These are phyloP conservation scores for Zapornia atra DNA, from an alignment of 2,113 vertebrate species.

Conservation along the genomic window DNA sequence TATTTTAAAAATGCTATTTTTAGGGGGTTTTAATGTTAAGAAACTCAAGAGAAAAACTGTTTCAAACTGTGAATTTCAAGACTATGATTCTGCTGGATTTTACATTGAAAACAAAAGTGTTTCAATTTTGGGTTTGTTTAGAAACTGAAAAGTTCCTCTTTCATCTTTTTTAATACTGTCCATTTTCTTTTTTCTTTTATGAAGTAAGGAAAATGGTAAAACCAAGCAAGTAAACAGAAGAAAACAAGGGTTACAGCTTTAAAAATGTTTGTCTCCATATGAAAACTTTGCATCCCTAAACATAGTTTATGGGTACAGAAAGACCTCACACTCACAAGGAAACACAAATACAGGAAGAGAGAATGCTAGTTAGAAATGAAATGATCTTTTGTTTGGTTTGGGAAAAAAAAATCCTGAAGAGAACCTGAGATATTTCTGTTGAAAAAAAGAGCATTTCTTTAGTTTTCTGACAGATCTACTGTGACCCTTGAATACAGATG, in stretches of 20 bases:
- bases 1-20: fast-evolving
- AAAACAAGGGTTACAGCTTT: not conserved
- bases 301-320: not conserved
- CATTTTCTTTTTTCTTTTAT: not conserved
- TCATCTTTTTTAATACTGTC: not conserved
- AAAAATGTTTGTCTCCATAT: not conserved
- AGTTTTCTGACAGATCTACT: not conserved
- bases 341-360: not conserved
- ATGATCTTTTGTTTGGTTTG: not conserved
- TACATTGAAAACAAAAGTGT: not conserved
- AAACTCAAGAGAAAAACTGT: not conserved
- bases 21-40: not conserved
- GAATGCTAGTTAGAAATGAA: not conserved
- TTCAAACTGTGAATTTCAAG: not conserved
- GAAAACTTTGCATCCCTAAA: not conserved
- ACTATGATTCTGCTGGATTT: not conserved
- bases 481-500: not conserved
- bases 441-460: not conserved
- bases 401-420: not conserved
- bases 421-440: not conserved
- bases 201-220: not conserved
- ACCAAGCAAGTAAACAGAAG: not conserved
- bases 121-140: not conserved
- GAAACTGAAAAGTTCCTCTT: not conserved
- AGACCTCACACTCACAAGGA: not conserved